A percentile compares a stretch with the other conserved stretches of the same genome.
Conservation (phyloP, 2,888 invertebrate species). For the Acanthosepion esculentum region DNA sequence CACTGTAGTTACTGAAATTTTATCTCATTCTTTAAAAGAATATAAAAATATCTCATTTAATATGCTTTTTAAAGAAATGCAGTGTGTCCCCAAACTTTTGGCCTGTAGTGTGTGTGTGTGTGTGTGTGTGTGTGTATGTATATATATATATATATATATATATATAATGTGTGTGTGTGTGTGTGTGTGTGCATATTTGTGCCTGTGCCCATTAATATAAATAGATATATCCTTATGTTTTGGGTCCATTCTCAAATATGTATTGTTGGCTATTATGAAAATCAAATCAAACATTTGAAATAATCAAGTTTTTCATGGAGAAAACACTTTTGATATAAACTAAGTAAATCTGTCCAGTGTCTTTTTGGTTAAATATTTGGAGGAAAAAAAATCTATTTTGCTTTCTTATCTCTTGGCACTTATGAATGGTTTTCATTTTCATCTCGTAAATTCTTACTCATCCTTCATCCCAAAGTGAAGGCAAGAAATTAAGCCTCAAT, state of each 20-base stretch:
- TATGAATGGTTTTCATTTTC: background rate
- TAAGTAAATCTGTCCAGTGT: background rate
- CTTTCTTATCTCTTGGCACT: background rate
- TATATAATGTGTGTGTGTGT: background rate
- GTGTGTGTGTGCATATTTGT: background rate
- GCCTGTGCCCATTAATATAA: too few relatives aligned
- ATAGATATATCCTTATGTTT: background rate
- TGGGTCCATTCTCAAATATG: background rate
- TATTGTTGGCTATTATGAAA: background rate
- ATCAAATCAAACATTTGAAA: background rate
- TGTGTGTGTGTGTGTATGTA: background rate
- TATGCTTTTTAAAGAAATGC: too few relatives aligned
- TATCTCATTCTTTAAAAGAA: too few relatives aligned
- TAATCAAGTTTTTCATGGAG: background rate
- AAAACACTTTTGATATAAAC: background rate
- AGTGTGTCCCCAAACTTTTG: too few relatives aligned
- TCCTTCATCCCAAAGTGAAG: background rate
- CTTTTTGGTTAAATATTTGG: background rate
- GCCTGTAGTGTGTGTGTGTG: background rate
- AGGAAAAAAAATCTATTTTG: background rate
- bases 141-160: background rate
- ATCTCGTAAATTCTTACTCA: background rate
- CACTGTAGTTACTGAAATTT: too few relatives aligned
- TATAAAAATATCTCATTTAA: too few relatives aligned
- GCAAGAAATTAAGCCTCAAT: background rate